A percentile compares a stretch with the other conserved stretches of the same genome.
Conservation (phyloP, 2,888 invertebrate species). For the Lochmaea crataegi region DNA sequence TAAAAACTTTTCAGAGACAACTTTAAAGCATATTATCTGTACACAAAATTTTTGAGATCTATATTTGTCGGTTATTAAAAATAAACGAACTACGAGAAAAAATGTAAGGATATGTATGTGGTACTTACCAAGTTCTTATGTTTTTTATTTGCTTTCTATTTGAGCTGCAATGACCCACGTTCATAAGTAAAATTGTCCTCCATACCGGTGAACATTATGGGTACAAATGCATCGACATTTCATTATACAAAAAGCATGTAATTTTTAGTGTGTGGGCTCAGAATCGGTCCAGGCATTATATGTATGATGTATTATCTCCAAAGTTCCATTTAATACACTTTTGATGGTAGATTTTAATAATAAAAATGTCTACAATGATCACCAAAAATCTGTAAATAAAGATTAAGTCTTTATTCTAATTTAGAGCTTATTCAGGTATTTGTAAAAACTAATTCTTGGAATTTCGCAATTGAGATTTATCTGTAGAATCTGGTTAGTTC, state of each 20-base stretch:
- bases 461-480: too few species aligned
- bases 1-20: too few species aligned
- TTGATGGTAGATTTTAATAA: conserved; percentile 14
- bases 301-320: conserved; percentile 32
- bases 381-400: conserved; percentile 21
- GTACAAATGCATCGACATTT: conserved; percentile 16
- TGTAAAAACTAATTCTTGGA: neutral
- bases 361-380: conserved; percentile 10
- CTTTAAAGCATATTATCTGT: too few species aligned
- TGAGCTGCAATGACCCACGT: neutral
- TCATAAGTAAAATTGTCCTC: neutral
- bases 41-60: too few species aligned
- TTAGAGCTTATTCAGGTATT: neutral
- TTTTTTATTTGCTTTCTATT: neutral
- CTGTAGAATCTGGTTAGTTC: too few species aligned
- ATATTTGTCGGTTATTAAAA: neutral
- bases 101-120: neutral
- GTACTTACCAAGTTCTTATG: neutral
- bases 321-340: conserved; percentile 25
- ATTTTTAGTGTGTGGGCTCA: conserved; percentile 28
- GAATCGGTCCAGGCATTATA: conserved; percentile 35
- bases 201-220: conserved; percentile 5
- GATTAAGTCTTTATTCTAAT: neutral
- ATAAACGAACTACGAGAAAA: neutral
- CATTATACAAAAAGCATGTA: conserved; percentile 28